Percentiles rank a stretch among this genome's conserved stretches.
These are phyloP conservation scores for Micropoecilia bifurca DNA, from an alignment of 2,797 vertebrate species.

Conservation along the genomic window DNA sequence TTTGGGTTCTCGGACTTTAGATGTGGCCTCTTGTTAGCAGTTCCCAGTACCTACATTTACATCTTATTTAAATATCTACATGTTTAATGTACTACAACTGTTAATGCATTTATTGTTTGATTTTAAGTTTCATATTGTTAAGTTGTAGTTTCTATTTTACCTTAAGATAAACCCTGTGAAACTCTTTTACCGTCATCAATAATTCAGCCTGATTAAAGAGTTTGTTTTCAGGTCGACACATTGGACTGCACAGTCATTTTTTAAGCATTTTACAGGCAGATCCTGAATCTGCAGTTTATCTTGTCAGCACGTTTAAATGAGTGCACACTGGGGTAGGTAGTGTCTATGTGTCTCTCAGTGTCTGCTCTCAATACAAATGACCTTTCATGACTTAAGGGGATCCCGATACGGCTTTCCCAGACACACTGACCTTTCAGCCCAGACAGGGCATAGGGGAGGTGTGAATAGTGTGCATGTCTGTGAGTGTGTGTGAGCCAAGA, in stretches of 20 bases:
- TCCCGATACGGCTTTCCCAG: constrained; percentile 94
- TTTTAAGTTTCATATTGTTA: neutral
- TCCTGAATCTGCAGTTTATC: constrained; percentile 10
- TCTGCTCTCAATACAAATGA: constrained; percentile 93
- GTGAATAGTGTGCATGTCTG: constrained; percentile 17
- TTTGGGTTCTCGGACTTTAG: constrained; percentile 37
- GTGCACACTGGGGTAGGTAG: constrained; percentile 29
- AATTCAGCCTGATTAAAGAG: constrained; percentile 24
- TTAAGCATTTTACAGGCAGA: constrained; percentile 23
- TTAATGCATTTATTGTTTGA: neutral
- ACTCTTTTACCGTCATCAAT: neutral
- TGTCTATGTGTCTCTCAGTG: constrained; percentile 81
- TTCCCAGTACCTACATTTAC: constrained; percentile 9
- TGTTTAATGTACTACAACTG: neutral
- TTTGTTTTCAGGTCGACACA: constrained; percentile 35
- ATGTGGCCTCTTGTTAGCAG: constrained; percentile 42
- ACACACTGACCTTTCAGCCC: constrained; percentile 97
- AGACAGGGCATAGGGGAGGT: constrained; percentile 82
- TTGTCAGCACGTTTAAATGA: constrained; percentile 19
- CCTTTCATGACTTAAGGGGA: constrained; percentile 95
- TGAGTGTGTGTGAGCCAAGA: neutral
- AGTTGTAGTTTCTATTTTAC: neutral
- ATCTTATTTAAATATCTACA: neutral
- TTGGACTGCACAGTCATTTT: constrained; percentile 21
- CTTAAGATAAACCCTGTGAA: constrained; percentile 5